These are phyloP conservation scores for Zootoca vivipara DNA, from an alignment of 2,113 vertebrate species.

Conservation along the genomic window DNA sequence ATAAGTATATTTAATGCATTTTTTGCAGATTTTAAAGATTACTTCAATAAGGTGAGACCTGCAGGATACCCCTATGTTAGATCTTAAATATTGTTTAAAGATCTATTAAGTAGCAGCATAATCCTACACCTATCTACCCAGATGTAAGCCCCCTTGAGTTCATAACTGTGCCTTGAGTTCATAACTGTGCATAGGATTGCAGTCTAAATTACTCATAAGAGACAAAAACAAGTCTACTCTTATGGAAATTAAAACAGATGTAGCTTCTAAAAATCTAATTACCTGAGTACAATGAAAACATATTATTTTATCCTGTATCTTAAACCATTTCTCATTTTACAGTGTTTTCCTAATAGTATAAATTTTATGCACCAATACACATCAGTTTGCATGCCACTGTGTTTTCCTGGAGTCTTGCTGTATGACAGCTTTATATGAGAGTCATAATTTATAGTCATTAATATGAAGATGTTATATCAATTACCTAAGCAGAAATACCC, in stretches of 20 bases:
- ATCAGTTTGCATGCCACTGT: constrained; percentile 15
- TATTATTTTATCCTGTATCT: constrained; percentile 9
- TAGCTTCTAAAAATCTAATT: neutral
- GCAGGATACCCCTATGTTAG: neutral
- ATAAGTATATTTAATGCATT: neutral
- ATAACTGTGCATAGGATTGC: neutral
- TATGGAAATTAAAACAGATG: no score
- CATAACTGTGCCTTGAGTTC: no score
- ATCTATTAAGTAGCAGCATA: neutral
- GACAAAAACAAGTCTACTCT: neutral
- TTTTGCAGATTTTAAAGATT: neutral
- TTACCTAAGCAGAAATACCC: constrained; percentile 72
- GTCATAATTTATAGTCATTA: constrained; percentile 72
- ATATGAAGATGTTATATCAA: constrained; percentile 75
- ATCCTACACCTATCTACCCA: neutral
- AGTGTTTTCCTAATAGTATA: constrained; percentile 42
- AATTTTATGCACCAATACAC: constrained; percentile 53
- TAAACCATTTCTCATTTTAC: constrained; percentile 33
- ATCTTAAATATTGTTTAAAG: neutral
- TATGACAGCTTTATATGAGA: constrained; percentile 66
- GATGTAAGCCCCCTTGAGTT: neutral
- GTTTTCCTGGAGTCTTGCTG: constrained; percentile 43
- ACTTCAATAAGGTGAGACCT: neutral
- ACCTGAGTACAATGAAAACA: constrained; percentile 7
- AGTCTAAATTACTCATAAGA: neutral